These are phyloP conservation scores for Schlechtendalia chinensis DNA, from an alignment of 1,140 invertebrate genomes.

Conservation along the genomic window DNA sequence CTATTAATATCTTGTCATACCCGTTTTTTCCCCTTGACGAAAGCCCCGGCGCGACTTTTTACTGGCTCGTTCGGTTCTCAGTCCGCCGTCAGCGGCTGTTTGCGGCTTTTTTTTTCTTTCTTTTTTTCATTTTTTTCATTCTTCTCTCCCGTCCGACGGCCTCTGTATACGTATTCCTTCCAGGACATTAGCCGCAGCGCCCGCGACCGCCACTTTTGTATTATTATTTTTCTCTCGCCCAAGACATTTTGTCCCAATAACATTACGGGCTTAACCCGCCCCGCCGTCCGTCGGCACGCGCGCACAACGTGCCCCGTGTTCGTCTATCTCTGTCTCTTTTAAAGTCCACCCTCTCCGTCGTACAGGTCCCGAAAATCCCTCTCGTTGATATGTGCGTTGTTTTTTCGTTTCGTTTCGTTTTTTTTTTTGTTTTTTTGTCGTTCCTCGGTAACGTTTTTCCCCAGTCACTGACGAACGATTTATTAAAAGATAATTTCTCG, in stretches of 20 bases:
- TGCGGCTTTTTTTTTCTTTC: conserved; percentile 5
- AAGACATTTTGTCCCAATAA: conserved; percentile 49
- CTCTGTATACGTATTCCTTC: conserved; percentile 37
- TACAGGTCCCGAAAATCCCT: background rate
- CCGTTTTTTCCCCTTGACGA: conserved; percentile 47
- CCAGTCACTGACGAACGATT: conserved; percentile 32
- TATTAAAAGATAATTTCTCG: conserved; percentile 42
- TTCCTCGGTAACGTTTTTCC: conserved; percentile 35
- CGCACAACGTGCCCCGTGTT: conserved; percentile 4
- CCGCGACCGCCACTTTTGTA: conserved; percentile 43
- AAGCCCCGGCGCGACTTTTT: conserved; percentile 44
- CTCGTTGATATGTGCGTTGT: conserved; percentile 29
- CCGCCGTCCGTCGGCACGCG: background rate
- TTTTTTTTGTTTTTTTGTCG: background rate
- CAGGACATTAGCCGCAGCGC: conserved; percentile 47
- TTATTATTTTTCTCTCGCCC: conserved; percentile 47
- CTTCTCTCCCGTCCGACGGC: background rate
- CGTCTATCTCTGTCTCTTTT: conserved; percentile 8
- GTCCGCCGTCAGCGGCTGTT: conserved; percentile 17
- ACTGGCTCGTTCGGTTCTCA: conserved; percentile 28
- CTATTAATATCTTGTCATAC: conserved; percentile 50
- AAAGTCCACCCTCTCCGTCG: conserved; percentile 10
- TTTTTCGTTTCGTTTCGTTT: conserved; percentile 19
- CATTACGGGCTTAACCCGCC: conserved; percentile 4
- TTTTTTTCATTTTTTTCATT: background rate